These are phyloP conservation scores for Spondyliosoma cantharus DNA, from an alignment of 2,797 vertebrate species.

Conservation along the genomic window DNA sequence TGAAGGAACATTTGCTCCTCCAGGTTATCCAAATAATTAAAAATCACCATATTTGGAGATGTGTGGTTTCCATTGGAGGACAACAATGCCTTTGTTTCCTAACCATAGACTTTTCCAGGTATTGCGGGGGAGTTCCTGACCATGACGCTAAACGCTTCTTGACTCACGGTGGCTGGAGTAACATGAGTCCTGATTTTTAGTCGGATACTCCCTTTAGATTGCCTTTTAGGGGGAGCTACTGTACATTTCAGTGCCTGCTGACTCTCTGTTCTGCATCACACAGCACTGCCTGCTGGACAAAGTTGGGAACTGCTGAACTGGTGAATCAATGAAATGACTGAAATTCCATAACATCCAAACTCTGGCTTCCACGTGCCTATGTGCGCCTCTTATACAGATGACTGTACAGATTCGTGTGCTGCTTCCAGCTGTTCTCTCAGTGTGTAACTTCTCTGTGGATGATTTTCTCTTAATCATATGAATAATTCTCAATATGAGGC, in stretches of 20 bases:
- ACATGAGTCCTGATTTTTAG: slow-evolving; percentile 41
- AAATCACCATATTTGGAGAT: background rate
- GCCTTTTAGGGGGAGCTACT: slow-evolving; percentile 42
- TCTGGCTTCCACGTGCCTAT: slow-evolving; percentile 34
- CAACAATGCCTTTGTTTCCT: background rate
- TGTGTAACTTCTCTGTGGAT: background rate
- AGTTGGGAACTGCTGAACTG: slow-evolving; percentile 39
- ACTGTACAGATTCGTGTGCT: background rate
- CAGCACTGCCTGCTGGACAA: slow-evolving; percentile 82
- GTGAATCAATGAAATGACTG: slow-evolving; percentile 66
- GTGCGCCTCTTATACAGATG: slow-evolving; percentile 3
- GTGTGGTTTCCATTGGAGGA: background rate
- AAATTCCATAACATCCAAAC: slow-evolving; percentile 58
- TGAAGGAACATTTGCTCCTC: background rate
- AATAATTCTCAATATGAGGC: background rate
- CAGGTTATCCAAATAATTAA: background rate
- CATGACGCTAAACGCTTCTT: background rate
- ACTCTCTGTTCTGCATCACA: slow-evolving; percentile 66
- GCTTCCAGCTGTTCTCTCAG: slow-evolving; percentile 10
- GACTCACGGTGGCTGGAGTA: slow-evolving; percentile 19
- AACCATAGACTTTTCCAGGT: slow-evolving; percentile 5
- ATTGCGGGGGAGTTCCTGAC: background rate
- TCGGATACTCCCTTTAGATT: slow-evolving; percentile 33
- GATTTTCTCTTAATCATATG: background rate
- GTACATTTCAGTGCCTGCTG: background rate